Evolutionary conservation across 2,113 vertebrate species (phyloP).

Genomic region (Lophochroa leadbeateri): DNA sequence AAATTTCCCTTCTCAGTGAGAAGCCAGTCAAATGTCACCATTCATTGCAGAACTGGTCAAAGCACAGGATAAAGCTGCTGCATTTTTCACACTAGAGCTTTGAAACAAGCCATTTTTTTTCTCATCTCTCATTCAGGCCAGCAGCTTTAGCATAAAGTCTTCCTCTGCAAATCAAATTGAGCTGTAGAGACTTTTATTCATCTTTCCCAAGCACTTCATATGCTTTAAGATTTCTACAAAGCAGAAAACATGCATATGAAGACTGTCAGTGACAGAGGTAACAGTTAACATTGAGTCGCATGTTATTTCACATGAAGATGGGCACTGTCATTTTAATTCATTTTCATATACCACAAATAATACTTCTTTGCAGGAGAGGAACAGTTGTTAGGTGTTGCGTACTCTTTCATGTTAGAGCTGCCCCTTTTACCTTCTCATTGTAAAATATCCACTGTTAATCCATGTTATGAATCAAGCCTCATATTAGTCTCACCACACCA

Average conservation of each 20-base stretch:
- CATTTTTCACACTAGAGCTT: slow-evolving; percentile 20
- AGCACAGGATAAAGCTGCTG: background rate
- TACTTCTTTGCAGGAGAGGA: background rate
- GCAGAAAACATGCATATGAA: background rate
- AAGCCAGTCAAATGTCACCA: slow-evolving; percentile 64
- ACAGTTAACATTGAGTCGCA: background rate
- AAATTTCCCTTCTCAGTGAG: slow-evolving; percentile 49
- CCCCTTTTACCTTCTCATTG: background rate
- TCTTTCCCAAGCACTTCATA: background rate
- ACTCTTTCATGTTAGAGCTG: background rate
- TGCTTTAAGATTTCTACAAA: background rate
- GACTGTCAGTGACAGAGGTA: background rate
- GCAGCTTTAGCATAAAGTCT: background rate
- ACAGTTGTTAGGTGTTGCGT: background rate
- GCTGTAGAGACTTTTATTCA: background rate
- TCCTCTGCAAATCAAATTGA: background rate
- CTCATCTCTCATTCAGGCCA: background rate
- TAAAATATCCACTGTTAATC: background rate
- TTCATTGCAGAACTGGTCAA: slow-evolving; percentile 40
- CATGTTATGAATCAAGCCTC: slow-evolving; percentile 13
- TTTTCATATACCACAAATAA: background rate
- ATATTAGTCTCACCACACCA: background rate
- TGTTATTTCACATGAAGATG: background rate
- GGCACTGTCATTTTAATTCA: background rate
- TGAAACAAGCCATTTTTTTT: background rate